Evolutionary conservation across 1,140 invertebrate species (phyloP).

Genomic region (Drosophila gunungcola): DNA sequence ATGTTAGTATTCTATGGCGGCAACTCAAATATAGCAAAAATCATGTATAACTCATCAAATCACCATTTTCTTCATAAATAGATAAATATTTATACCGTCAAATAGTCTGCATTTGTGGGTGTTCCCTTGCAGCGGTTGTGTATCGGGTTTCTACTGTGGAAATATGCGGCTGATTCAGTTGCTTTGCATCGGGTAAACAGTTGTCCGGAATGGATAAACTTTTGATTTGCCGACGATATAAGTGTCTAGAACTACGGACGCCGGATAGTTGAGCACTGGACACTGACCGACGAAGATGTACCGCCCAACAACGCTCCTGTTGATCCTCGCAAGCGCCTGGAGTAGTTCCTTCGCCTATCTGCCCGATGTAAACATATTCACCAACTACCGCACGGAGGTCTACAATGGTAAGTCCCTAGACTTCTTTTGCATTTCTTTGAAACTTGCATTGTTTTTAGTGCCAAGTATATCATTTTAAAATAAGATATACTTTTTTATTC

Average conservation of each 20-base stretch:
- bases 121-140: background rate
- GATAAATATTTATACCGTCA: background rate
- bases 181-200: background rate
- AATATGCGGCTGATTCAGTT: constrained; percentile 19
- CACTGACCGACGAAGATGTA: constrained; percentile 5
- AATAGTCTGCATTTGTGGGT: background rate
- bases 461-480: too few species aligned
- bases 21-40: background rate
- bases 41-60: too few species aligned
- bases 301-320: constrained; percentile 5
- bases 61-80: background rate
- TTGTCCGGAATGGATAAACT: background rate
- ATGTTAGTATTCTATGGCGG: too few species aligned
- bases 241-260: background rate
- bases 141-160: background rate
- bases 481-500: too few species aligned
- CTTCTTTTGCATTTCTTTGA: too few species aligned
- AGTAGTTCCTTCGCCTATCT: constrained; percentile 33
- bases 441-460: too few species aligned
- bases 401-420: constrained; percentile 51
- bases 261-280: constrained; percentile 3
- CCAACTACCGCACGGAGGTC: constrained; percentile 69
- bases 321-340: constrained; percentile 29
- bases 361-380: constrained; percentile 70
- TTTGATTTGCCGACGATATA: constrained; percentile 5